Percentiles rank a stretch among this genome's conserved stretches.
Evolutionary conservation across 1,140 invertebrate genomes (phyloP).

Genomic region (Penaeus japonicus): DNA sequence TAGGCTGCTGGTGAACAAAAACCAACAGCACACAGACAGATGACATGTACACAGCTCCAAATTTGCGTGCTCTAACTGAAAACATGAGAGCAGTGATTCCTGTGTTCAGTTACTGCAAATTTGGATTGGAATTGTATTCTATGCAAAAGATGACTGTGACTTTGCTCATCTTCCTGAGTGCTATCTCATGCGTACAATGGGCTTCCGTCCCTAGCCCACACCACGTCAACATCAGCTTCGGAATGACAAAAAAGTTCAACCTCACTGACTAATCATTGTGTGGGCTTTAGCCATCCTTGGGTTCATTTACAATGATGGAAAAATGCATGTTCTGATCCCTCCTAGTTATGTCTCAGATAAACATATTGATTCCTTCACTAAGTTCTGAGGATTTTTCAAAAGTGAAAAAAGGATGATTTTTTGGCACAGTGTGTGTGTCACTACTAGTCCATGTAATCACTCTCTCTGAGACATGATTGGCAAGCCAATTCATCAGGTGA

Average conservation of each 20-base stretch:
- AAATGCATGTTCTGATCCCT: too few relatives aligned
- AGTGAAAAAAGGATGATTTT: too few relatives aligned
- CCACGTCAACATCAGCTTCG: neutral
- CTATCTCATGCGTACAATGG: slow-evolving; percentile 26
- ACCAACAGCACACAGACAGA: slow-evolving; percentile 18
- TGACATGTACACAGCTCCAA: slow-evolving; percentile 6
- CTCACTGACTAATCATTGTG: neutral
- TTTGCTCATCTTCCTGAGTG: slow-evolving; percentile 7
- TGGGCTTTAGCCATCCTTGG: slow-evolving; percentile 14
- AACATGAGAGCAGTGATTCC: too few relatives aligned
- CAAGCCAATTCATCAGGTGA: neutral
- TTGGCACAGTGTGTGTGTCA: too few relatives aligned
- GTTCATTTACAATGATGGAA: neutral
- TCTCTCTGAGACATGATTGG: neutral
- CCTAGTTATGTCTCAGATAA: too few relatives aligned
- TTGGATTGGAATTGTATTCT: neutral
- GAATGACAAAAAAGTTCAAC: neutral
- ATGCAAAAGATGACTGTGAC: neutral
- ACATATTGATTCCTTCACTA: too few relatives aligned
- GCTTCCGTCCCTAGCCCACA: slow-evolving; percentile 10
- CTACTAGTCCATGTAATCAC: too few relatives aligned
- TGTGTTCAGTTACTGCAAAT: neutral
- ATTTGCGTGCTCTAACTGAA: neutral
- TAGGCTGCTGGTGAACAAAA: neutral
- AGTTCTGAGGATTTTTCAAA: too few relatives aligned